These are phyloP conservation scores for Actinia tenebrosa DNA, from an alignment of 64 coral and sea anemone genomes.

Conservation along the genomic window DNA sequence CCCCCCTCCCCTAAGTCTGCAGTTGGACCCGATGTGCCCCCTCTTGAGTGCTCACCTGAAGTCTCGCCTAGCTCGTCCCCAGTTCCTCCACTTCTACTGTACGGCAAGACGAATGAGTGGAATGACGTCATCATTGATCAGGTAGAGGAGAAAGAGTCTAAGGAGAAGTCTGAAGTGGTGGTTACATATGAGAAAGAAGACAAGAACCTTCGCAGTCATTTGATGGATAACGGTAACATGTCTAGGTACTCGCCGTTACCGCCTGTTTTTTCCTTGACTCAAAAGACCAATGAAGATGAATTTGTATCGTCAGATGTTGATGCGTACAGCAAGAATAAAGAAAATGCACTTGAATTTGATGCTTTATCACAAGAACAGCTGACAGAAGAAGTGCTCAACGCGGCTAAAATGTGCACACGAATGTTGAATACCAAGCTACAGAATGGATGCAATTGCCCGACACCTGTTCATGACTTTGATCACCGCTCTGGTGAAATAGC, in stretches of 20 bases:
- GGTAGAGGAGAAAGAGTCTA: neutral
- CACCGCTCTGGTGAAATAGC: neutral
- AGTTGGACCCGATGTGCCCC: neutral
- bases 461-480: neutral
- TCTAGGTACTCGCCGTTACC: neutral
- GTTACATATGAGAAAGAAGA: neutral
- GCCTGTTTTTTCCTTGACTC: neutral
- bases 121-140: neutral
- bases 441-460: neutral
- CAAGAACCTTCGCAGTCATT: neutral
- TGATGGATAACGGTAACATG: neutral
- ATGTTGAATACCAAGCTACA: neutral
- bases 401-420: neutral
- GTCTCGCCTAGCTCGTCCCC: neutral
- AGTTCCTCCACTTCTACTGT: neutral
- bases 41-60: neutral
- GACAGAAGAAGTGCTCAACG: slow-evolving; percentile 2
- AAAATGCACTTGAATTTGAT: neutral
- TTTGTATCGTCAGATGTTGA: neutral
- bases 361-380: neutral
- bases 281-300: neutral
- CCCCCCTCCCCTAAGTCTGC: slow-evolving; percentile 13
- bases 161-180: neutral
- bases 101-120: neutral
- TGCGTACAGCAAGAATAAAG: neutral